These are phyloP conservation scores for Rhea americana DNA, from an alignment of 2,113 vertebrate genomes.

Conservation along the genomic window DNA sequence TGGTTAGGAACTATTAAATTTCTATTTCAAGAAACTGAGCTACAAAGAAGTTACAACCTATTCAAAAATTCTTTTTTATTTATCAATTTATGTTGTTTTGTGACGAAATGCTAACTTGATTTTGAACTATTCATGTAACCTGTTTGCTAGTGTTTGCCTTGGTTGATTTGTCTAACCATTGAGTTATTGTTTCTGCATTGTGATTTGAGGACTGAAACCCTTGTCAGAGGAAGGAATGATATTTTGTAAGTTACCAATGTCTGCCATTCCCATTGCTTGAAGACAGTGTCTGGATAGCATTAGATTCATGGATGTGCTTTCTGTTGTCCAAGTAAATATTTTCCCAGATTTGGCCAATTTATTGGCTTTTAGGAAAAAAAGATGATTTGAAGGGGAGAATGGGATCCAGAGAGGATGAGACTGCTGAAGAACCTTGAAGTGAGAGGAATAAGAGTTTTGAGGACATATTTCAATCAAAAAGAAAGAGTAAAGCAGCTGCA, in stretches of 20 bases:
- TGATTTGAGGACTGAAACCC: no score
- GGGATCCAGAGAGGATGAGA: background rate
- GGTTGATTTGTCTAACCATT: background rate
- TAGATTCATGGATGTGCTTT: background rate
- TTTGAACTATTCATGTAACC: background rate
- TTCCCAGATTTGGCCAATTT: background rate
- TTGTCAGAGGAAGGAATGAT: no score
- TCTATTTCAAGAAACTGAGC: background rate
- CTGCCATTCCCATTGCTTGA: background rate
- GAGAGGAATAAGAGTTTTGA: background rate
- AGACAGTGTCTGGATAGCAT: background rate
- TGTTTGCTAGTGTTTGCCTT: background rate
- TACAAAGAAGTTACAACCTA: background rate
- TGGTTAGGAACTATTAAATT: background rate
- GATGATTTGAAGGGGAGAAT: background rate
- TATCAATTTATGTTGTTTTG: background rate
- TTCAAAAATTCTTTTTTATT: background rate
- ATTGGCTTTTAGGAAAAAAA: background rate
- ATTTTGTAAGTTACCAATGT: background rate
- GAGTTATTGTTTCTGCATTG: background rate
- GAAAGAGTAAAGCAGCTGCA: background rate
- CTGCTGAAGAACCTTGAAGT: background rate
- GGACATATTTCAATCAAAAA: background rate
- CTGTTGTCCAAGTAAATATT: background rate
- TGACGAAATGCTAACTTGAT: background rate